Conservation (phyloP, 1,140 invertebrate species). For the Euura lappo region DNA sequence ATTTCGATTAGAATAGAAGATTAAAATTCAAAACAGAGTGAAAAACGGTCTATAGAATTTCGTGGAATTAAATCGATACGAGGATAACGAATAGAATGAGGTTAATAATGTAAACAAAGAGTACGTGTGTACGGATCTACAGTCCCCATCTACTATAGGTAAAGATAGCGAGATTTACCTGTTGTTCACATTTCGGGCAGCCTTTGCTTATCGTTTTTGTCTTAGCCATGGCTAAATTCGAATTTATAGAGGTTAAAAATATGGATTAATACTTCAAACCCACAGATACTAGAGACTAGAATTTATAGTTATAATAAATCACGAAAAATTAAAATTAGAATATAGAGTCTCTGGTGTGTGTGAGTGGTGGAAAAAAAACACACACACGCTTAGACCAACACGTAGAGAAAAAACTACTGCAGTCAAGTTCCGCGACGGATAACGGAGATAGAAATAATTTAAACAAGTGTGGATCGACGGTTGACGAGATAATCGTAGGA, state of each 20-base stretch:
- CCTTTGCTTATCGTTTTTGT: slow-evolving; percentile 67
- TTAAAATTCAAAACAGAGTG: neutral
- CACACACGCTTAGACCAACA: too few species aligned
- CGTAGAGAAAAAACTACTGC: neutral
- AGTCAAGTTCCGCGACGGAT: neutral
- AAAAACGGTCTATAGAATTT: neutral
- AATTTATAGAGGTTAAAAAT: too few species aligned
- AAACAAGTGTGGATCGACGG: neutral
- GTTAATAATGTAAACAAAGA: neutral
- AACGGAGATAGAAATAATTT: neutral
- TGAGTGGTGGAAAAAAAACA: too few species aligned
- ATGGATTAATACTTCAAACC: too few species aligned
- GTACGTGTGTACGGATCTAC: too few species aligned
- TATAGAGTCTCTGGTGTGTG: too few species aligned
- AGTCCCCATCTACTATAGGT: too few species aligned
- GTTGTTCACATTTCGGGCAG: slow-evolving; percentile 68
- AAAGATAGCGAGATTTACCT: slow-evolving; percentile 50
- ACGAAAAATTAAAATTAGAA: too few species aligned
- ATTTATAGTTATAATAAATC: too few species aligned
- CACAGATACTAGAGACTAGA: too few species aligned
- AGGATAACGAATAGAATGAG: neutral
- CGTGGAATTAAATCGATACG: neutral
- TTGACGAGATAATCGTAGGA: neutral
- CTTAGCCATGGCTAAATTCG: slow-evolving; percentile 49
- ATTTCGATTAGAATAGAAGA: neutral